phyloP scores from a whole-genome alignment of 2,888 invertebrate genomes.

The Microctonus aethiopoides region DNA sequence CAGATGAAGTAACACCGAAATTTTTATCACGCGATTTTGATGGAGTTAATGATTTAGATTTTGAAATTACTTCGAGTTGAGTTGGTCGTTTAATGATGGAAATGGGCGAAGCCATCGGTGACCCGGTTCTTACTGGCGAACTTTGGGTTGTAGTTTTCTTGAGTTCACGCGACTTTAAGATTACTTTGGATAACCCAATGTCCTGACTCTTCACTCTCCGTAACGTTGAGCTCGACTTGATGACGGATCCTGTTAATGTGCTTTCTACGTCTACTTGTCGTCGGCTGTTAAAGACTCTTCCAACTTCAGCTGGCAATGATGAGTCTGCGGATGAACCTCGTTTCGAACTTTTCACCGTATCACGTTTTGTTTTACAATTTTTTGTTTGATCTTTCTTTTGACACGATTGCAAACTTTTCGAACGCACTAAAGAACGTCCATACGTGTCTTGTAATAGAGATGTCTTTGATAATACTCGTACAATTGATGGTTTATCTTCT shows the following conservation, averaged over 20 bases:
- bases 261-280: constrained; percentile 30
- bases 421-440: constrained; percentile 28
- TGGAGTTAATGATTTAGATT: constrained; percentile 15
- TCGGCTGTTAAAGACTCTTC: constrained; percentile 54
- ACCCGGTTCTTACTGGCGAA: constrained; percentile 40
- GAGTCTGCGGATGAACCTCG: constrained; percentile 68
- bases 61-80: constrained; percentile 15
- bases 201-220: constrained; percentile 53
- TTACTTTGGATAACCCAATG: constrained; percentile 66
- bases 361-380: constrained; percentile 50
- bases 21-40: constrained; percentile 27
- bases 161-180: constrained; percentile 55
- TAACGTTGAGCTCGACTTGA: constrained; percentile 54
- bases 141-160: constrained; percentile 44
- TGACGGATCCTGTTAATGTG: constrained; percentile 30
- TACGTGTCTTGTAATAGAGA: constrained; percentile 29
- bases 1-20: constrained; percentile 8
- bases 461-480: constrained; percentile 36
- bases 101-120: constrained; percentile 16
- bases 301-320: constrained; percentile 71
- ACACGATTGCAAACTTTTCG: constrained; percentile 26
- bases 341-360: constrained; percentile 51
- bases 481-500: constrained; percentile 42
- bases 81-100: constrained; percentile 1
- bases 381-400: constrained; percentile 40